A percentile compares a stretch with the other conserved stretches of the same genome.
These are phyloP conservation scores for Magallana angulata DNA, from an alignment of 1,140 invertebrate species.

Conservation along the genomic window DNA sequence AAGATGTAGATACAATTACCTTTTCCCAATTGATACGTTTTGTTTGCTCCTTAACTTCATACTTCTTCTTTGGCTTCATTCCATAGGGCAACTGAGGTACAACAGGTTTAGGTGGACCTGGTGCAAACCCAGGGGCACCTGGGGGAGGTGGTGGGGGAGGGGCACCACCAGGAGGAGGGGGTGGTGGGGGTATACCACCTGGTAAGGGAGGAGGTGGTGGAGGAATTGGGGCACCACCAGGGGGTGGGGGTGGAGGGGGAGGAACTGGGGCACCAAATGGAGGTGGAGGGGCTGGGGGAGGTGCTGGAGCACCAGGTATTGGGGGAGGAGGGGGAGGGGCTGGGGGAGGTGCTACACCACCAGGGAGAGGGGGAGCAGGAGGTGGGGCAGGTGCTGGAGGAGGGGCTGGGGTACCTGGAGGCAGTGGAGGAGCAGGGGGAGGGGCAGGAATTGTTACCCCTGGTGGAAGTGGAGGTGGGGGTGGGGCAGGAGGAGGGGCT, in stretches of 20 bases:
- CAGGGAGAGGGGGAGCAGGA: constrained; percentile 49
- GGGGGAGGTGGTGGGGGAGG: constrained; percentile 65
- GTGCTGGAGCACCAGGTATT: constrained; percentile 44
- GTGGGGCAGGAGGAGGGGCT: constrained; percentile 38
- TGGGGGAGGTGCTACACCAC: background rate
- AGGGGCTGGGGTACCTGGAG: constrained; percentile 60
- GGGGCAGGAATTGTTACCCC: constrained; percentile 41
- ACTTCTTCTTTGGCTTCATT: constrained; percentile 95
- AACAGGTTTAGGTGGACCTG: constrained; percentile 70
- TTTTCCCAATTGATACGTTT: constrained; percentile 85
- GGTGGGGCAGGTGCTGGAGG: constrained; percentile 67
- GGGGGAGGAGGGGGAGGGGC: constrained; percentile 57
- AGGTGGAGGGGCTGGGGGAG: constrained; percentile 70
- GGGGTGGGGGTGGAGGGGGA: constrained; percentile 67
- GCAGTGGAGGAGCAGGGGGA: constrained; percentile 79
- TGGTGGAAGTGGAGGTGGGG: constrained; percentile 24
- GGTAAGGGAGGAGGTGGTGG: constrained; percentile 54
- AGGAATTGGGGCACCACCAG: constrained; percentile 57
- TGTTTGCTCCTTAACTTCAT: constrained; percentile 89
- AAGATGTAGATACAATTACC: constrained; percentile 75
- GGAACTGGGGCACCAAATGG: constrained; percentile 59
- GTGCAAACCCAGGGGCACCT: constrained; percentile 77
- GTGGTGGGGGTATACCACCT: constrained; percentile 63
- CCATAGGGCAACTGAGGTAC: constrained; percentile 86
- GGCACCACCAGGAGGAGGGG: constrained; percentile 62